Percentiles rank a stretch among this genome's conserved stretches.
These are phyloP conservation scores for Junonia oenone DNA, from an alignment of 2,888 invertebrate genomes.

Conservation along the genomic window DNA sequence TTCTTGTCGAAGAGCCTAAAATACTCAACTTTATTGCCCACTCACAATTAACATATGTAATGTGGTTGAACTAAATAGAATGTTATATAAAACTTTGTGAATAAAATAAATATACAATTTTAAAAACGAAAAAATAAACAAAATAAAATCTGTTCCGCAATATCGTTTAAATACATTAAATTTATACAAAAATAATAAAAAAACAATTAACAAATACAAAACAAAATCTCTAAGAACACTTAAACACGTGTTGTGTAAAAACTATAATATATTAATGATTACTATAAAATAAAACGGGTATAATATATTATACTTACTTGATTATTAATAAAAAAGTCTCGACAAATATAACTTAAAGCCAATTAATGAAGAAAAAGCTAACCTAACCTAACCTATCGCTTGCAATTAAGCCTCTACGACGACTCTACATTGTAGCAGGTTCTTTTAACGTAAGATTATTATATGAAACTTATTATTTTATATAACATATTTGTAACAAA, in stretches of 20 bases:
- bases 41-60: slow-evolving; percentile 9
- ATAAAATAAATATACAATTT: too few relatives aligned
- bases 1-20: slow-evolving; percentile 28
- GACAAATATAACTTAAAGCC: not conserved
- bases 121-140: too few relatives aligned
- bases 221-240: not conserved
- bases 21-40: slow-evolving; percentile 19
- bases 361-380: not conserved
- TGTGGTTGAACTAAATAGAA: not conserved
- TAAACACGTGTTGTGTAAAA: not conserved
- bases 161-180: too few relatives aligned
- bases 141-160: too few relatives aligned
- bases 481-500: not conserved
- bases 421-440: slow-evolving; percentile 8
- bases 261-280: not conserved
- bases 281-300: not conserved
- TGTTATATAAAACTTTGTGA: too few relatives aligned
- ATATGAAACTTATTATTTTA: not conserved
- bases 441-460: not conserved
- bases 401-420: slow-evolving; percentile 7
- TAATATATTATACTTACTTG: not conserved
- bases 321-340: not conserved
- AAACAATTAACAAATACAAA: too few relatives aligned
- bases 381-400: not conserved
- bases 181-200: too few relatives aligned